Conservation (phyloP, 2,113 vertebrate genomes). For the Cyanoderma ruficeps region DNA sequence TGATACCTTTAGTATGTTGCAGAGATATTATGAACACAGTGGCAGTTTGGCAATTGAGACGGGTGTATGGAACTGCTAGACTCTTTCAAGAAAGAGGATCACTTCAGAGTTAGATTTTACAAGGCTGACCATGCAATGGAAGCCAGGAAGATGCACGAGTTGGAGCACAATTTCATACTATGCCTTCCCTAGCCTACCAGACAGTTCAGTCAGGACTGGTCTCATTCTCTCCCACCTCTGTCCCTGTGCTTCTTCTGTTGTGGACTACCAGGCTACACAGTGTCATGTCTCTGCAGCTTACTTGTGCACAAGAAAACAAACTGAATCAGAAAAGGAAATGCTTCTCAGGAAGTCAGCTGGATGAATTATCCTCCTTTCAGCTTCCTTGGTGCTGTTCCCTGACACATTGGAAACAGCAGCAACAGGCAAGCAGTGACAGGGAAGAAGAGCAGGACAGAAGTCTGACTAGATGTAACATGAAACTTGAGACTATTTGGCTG, state of each 20-base stretch:
- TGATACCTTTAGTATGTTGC: not conserved
- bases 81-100: not conserved
- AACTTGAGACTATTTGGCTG: not conserved
- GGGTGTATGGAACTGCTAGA: not conserved
- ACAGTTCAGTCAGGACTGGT: not conserved
- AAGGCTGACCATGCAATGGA: not conserved
- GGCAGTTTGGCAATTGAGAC: not conserved
- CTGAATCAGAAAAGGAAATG: not conserved
- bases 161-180: not conserved
- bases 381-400: not conserved
- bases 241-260: not conserved
- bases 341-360: not conserved
- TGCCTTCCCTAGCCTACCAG: not conserved
- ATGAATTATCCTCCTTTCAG: not conserved
- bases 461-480: not conserved
- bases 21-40: accelerated
- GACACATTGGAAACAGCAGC: not conserved
- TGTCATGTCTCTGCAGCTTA: not conserved
- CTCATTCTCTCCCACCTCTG: not conserved
- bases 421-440: not conserved
- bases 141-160: not conserved
- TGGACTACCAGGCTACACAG: not conserved
- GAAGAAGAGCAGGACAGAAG: not conserved
- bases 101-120: not conserved
- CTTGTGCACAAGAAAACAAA: not conserved